Percentiles rank a stretch among this genome's conserved stretches.
Conservation (phyloP, 1,140 invertebrate genomes). For the Leptopilina clavipes region DNA sequence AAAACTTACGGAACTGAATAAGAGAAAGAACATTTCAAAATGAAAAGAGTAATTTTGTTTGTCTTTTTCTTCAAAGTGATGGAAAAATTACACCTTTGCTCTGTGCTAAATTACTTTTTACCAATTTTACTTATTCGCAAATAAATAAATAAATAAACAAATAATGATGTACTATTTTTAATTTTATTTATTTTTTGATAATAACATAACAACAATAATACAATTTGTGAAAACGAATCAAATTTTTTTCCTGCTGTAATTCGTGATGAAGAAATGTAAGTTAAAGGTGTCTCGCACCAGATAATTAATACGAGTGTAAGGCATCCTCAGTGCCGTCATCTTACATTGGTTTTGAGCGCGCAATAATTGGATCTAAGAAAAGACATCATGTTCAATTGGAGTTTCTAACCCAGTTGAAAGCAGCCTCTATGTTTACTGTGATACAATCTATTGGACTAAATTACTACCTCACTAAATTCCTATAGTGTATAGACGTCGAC, state of each 20-base stretch:
- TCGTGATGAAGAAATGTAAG: neutral
- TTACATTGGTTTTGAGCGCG: neutral
- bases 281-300: neutral
- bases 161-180: too few species aligned
- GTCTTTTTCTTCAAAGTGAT: neutral
- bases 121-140: neutral
- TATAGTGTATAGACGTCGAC: neutral
- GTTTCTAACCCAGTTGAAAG: neutral
- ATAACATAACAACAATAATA: too few species aligned
- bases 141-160: too few species aligned
- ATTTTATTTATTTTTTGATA: too few species aligned
- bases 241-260: too few species aligned
- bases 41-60: neutral
- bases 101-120: neutral
- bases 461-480: neutral
- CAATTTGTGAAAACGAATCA: too few species aligned
- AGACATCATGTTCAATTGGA: conserved; percentile 1
- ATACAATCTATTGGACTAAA: conserved; percentile 1
- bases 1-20: conserved; percentile 27
- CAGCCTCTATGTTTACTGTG: neutral
- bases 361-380: neutral
- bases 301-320: neutral
- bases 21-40: conserved; percentile 28
- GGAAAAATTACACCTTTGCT: neutral
- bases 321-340: neutral